These are phyloP conservation scores for Agriotes lineatus DNA, from an alignment of 2,888 invertebrate species.

Conservation along the genomic window DNA sequence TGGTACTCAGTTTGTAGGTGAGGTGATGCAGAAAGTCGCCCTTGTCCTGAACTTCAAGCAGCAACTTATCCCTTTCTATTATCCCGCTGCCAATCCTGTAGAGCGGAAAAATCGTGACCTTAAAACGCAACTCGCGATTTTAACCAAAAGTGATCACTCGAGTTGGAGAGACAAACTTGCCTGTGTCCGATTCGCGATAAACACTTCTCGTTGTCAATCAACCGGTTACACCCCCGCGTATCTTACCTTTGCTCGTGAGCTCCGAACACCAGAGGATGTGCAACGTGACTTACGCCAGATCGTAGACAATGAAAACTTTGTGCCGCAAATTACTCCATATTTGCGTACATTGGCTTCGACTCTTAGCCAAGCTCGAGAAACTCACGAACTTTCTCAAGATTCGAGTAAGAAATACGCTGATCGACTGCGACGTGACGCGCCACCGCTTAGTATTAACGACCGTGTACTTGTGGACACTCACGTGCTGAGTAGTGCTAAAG, in stretches of 20 bases:
- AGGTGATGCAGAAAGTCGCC: constrained; percentile 55
- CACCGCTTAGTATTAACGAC: constrained; percentile 24
- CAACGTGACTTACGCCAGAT: constrained; percentile 51
- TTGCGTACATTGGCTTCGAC: constrained; percentile 29
- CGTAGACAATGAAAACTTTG: constrained; percentile 52
- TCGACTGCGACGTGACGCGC: constrained; percentile 5
- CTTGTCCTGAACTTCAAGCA: constrained; percentile 53
- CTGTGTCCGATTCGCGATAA: constrained; percentile 60
- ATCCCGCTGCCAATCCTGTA: constrained; percentile 55
- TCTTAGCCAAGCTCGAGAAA: constrained; percentile 14
- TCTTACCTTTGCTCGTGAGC: constrained; percentile 57
- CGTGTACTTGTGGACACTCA: constrained; percentile 37
- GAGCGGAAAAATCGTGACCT: too few species aligned
- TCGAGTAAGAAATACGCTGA: constrained; percentile 25
- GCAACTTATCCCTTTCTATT: constrained; percentile 49
- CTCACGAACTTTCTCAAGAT: constrained; percentile 25
- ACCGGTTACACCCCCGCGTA: constrained; percentile 57
- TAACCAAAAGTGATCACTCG: constrained; percentile 52
- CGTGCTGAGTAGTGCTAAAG: constrained; percentile 30
- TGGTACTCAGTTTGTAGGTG: constrained; percentile 55
- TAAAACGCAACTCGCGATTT: constrained; percentile 53
- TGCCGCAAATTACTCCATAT: constrained; percentile 54
- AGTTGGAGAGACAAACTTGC: constrained; percentile 55
- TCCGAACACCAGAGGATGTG: constrained; percentile 56
- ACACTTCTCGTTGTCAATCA: constrained; percentile 52